Evolutionary conservation across 2,888 invertebrate species (phyloP).

Genomic region (Tridacna gigas): DNA sequence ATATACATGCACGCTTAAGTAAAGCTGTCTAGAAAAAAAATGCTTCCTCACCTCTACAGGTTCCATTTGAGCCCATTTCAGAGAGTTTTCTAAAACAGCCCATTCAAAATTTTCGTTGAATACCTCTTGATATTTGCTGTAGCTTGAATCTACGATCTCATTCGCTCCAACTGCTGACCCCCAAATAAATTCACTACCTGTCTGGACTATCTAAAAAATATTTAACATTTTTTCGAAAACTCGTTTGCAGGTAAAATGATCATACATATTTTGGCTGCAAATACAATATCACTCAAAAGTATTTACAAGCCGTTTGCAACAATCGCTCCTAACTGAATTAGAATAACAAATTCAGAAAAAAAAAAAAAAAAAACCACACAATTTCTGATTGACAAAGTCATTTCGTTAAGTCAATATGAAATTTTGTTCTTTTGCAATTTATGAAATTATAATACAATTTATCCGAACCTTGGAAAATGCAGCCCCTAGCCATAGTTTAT

Average conservation of each 20-base stretch:
- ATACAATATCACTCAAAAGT: not conserved
- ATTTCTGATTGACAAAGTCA: too few relatives aligned
- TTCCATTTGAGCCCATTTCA: slow-evolving; percentile 74
- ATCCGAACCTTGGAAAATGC: too few relatives aligned
- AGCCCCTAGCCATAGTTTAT: too few relatives aligned
- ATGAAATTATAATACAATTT: too few relatives aligned
- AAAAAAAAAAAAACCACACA: too few relatives aligned
- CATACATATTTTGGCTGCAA: not conserved
- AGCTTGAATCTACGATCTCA: slow-evolving; percentile 50
- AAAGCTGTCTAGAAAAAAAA: not conserved
- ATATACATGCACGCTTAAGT: too few relatives aligned
- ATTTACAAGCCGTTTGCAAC: too few relatives aligned
- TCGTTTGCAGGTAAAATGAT: not conserved
- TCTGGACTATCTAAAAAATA: slow-evolving; percentile 56
- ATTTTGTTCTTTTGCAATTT: too few relatives aligned
- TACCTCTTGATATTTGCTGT: slow-evolving; percentile 57
- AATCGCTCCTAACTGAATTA: too few relatives aligned
- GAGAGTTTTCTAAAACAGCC: slow-evolving; percentile 68
- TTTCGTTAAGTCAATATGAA: too few relatives aligned
- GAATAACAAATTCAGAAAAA: too few relatives aligned
- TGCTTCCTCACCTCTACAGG: slow-evolving; percentile 1
- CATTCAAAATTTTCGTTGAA: slow-evolving; percentile 73
- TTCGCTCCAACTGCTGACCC: slow-evolving; percentile 65
- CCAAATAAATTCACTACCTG: slow-evolving; percentile 65
- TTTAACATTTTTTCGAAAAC: not conserved